Evolutionary conservation across 2,888 invertebrate species (phyloP).

Genomic region (Miltochrista miniata): DNA sequence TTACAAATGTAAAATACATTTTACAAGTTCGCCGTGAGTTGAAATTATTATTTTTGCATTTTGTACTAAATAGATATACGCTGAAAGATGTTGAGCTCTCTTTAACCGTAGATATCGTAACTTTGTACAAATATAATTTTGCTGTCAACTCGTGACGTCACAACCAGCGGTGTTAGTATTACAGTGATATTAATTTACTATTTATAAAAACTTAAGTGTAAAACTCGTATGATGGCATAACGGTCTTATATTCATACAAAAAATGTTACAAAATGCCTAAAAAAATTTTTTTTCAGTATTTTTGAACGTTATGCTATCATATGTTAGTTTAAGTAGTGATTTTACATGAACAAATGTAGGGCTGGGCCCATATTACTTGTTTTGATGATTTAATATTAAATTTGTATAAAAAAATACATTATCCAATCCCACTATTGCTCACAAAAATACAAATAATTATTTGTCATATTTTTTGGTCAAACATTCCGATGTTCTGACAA

Average conservation of each 20-base stretch:
- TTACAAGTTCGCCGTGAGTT: slow-evolving; percentile 21
- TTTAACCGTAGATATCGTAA: slow-evolving; percentile 18
- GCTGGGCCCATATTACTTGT: slow-evolving; percentile 38
- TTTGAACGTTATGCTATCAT: slow-evolving; percentile 4
- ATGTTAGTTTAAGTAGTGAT: slow-evolving; percentile 31
- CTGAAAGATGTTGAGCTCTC: slow-evolving; percentile 30
- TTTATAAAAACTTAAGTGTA: slow-evolving; percentile 29
- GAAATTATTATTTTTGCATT: slow-evolving; percentile 6
- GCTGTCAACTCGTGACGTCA: slow-evolving; percentile 21
- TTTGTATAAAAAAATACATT: slow-evolving; percentile 11
- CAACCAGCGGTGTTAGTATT: slow-evolving; percentile 26
- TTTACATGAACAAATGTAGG: slow-evolving; percentile 37
- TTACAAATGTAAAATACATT: slow-evolving; percentile 6
- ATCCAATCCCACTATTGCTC: slow-evolving; percentile 31
- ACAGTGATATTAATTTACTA: slow-evolving; percentile 42
- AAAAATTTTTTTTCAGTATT: slow-evolving; percentile 5
- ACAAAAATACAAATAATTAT: slow-evolving; percentile 11
- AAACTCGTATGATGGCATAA: slow-evolving; percentile 7
- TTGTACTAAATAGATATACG: slow-evolving; percentile 16
- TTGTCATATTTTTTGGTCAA: slow-evolving; percentile 20
- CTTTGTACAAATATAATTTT: not conserved
- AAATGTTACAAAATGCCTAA: not conserved
- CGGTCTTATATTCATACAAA: slow-evolving; percentile 4
- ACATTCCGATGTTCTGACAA: slow-evolving; percentile 7
- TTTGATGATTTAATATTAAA: slow-evolving; percentile 32